A percentile compares a stretch with the other conserved stretches of the same genome.
Evolutionary conservation across 2,113 vertebrate genomes (phyloP).

Genomic region (Plectropomus leopardus): DNA sequence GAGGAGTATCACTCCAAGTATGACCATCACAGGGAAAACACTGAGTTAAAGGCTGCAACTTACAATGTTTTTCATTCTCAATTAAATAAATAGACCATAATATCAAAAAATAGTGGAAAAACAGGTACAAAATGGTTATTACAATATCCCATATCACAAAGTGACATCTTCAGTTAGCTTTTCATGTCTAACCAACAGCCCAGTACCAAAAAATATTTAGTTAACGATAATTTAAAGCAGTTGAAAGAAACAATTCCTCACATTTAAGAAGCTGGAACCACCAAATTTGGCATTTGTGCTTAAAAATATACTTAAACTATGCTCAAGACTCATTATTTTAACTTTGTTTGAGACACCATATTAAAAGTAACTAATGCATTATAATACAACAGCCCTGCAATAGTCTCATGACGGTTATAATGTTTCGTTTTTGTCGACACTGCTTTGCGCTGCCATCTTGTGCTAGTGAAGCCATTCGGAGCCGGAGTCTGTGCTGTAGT

Average conservation of each 20-base stretch:
- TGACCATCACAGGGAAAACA: not conserved
- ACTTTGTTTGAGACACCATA: not conserved
- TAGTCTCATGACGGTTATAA: not conserved
- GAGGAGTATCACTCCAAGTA: not conserved
- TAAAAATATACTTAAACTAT: not conserved
- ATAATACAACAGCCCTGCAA: not conserved
- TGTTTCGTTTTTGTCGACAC: not conserved
- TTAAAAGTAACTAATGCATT: not conserved
- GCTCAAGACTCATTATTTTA: not conserved
- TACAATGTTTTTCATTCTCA: no score
- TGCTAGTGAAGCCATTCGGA: no score
- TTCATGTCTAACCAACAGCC: not conserved
- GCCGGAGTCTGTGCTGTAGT: no score
- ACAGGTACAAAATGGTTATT: not conserved
- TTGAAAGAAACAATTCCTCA: not conserved
- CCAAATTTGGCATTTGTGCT: not conserved
- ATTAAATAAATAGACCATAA: no score
- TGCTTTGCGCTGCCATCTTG: no score
- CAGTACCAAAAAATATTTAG: not conserved
- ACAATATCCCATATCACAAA: not conserved
- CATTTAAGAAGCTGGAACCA: not conserved
- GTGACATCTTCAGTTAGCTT: not conserved
- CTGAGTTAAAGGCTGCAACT: no score
- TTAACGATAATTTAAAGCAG: not conserved
- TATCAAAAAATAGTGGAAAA: not conserved